Percentiles rank a stretch among this genome's conserved stretches.
phyloP scores from a whole-genome alignment of 2,113 vertebrate genomes.

The Prolemur simus region DNA sequence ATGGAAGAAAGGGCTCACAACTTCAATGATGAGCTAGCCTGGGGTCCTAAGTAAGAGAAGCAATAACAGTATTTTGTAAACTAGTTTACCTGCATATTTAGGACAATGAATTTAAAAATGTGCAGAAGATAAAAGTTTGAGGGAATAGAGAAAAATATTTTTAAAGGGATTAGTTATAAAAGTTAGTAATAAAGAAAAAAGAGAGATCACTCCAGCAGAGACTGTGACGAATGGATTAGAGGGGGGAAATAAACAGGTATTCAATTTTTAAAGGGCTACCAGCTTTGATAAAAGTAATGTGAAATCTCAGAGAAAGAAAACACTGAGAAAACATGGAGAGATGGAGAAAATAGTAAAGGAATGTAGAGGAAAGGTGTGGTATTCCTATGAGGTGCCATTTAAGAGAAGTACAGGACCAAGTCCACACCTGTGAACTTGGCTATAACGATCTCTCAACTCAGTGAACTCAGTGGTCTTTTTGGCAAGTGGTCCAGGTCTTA shows the following conservation, averaged over 20 bases:
- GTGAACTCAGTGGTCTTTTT: too few species aligned
- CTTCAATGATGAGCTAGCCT: neutral
- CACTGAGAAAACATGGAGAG: neutral
- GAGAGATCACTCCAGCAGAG: neutral
- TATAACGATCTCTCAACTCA: neutral
- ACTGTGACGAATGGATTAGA: neutral
- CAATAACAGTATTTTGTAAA: neutral
- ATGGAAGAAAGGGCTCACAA: neutral
- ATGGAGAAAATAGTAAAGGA: neutral
- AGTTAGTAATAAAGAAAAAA: neutral
- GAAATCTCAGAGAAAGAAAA: neutral
- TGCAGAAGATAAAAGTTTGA: neutral
- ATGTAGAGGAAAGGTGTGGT: neutral
- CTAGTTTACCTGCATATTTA: neutral
- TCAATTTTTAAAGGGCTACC: neutral
- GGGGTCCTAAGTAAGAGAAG: neutral
- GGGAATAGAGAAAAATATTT: neutral
- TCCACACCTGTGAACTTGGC: neutral
- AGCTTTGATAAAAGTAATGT: neutral
- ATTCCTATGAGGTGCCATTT: neutral
- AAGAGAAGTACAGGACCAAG: neutral
- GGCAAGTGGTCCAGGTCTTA: neutral
- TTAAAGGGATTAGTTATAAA: slow-evolving; percentile 1
- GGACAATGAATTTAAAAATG: neutral
- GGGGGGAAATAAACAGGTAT: neutral